Percentiles rank a stretch among this genome's conserved stretches.
Evolutionary conservation across 1,140 invertebrate species (phyloP).

Genomic region (Cydia strobilella): DNA sequence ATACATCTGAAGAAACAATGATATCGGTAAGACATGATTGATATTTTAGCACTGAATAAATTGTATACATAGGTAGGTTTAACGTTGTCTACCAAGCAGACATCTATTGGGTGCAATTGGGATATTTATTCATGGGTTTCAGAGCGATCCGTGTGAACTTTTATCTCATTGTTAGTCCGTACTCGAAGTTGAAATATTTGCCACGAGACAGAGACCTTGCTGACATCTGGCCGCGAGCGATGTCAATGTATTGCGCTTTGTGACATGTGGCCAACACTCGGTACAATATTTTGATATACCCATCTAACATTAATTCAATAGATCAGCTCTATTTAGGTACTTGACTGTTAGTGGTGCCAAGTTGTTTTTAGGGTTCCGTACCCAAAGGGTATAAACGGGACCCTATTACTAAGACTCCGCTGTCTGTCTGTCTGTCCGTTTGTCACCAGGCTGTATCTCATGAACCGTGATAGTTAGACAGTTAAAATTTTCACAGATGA

Average conservation of each 20-base stretch:
- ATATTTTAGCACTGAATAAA: conserved; percentile 19
- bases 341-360: background rate
- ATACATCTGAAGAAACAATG: conserved; percentile 37
- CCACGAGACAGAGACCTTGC: conserved; percentile 59
- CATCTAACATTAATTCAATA: conserved; percentile 39
- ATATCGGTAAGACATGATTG: conserved; percentile 45
- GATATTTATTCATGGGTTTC: background rate
- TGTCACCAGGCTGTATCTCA: too few species aligned
- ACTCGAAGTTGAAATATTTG: conserved; percentile 32
- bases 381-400: too few species aligned
- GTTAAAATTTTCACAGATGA: too few species aligned
- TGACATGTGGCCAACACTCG: conserved; percentile 73
- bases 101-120: background rate
- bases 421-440: too few species aligned
- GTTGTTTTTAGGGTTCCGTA: too few species aligned
- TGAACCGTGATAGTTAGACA: too few species aligned
- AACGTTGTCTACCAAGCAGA: background rate
- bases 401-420: too few species aligned
- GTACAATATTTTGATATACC: conserved; percentile 45
- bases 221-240: conserved; percentile 67
- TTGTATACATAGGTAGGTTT: background rate
- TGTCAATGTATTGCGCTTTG: conserved; percentile 55
- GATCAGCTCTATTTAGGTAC: background rate
- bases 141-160: background rate
- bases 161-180: background rate